These are phyloP conservation scores for Drosophila lacteicornis DNA, from an alignment of 1,140 invertebrate species.

Conservation along the genomic window DNA sequence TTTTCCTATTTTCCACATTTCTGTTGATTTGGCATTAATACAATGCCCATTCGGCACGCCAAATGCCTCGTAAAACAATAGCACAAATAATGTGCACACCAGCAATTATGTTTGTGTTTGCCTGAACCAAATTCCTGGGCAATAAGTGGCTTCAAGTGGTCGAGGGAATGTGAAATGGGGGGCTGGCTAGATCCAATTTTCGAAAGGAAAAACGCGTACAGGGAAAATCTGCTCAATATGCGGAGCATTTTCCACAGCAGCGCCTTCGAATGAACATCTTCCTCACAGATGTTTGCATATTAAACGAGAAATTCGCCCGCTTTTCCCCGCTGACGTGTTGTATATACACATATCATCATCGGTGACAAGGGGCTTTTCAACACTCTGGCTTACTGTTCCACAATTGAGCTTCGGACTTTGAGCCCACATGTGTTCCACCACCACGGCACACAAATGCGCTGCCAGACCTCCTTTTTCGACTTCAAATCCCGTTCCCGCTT, in stretches of 20 bases:
- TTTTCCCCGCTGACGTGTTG: conserved; percentile 13
- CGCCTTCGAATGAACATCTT: conserved; percentile 47
- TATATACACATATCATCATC: conserved; percentile 15
- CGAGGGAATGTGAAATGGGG: conserved; percentile 8
- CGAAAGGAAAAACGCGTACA: conserved; percentile 21
- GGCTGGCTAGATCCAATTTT: conserved; percentile 8
- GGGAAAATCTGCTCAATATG: conserved; percentile 33
- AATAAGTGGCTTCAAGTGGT: conserved; percentile 45
- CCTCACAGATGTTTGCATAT: conserved; percentile 59
- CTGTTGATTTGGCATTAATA: conserved; percentile 74
- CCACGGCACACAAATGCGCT: conserved; percentile 1
- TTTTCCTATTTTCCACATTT: conserved; percentile 52
- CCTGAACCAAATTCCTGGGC: conserved; percentile 38
- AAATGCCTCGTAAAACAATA: conserved; percentile 40
- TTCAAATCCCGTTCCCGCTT: conserved; percentile 1
- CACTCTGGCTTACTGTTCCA: conserved; percentile 35
- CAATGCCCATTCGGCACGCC: conserved; percentile 44
- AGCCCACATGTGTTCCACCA: conserved; percentile 29
- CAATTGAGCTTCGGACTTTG: conserved; percentile 56
- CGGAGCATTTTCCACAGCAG: conserved; percentile 19
- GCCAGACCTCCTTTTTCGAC: conserved; percentile 26
- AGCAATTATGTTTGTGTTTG: conserved; percentile 40
- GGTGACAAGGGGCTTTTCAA: conserved; percentile 50
- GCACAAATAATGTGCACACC: conserved; percentile 32
- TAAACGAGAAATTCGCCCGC: conserved; percentile 34